These are phyloP conservation scores for Drosophila varians DNA, from an alignment of 1,140 invertebrate species.

Conservation along the genomic window DNA sequence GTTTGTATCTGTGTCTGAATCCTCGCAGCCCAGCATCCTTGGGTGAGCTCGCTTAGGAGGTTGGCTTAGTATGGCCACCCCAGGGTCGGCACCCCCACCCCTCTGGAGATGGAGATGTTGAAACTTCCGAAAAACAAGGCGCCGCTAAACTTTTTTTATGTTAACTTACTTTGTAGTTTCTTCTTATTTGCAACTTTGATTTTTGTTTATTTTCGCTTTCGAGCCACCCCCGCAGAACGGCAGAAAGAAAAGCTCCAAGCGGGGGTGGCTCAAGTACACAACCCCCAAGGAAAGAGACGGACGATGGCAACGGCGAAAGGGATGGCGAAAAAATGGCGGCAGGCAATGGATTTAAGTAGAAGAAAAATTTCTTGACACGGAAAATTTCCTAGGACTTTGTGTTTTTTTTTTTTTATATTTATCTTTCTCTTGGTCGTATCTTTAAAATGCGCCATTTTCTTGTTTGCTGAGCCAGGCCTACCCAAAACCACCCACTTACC, in stretches of 20 bases:
- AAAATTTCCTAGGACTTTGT: conserved; percentile 54
- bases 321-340: conserved; percentile 40
- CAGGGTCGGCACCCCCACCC: neutral
- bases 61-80: conserved; percentile 57
- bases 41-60: conserved; percentile 12
- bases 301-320: neutral
- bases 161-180: conserved; percentile 82
- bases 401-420: conserved; percentile 17
- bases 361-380: conserved; percentile 53
- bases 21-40: conserved; percentile 2
- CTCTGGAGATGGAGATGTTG: conserved; percentile 37
- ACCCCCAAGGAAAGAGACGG: conserved; percentile 10
- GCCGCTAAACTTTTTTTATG: conserved; percentile 77
- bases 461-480: conserved; percentile 58
- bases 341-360: conserved; percentile 33
- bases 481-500: neutral
- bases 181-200: conserved; percentile 82
- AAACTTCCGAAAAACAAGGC: conserved; percentile 77
- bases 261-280: conserved; percentile 17
- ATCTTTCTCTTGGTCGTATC: conserved; percentile 8
- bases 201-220: conserved; percentile 79
- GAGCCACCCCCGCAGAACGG: conserved; percentile 30
- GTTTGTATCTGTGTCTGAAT: neutral
- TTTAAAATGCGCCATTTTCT: conserved; percentile 82
- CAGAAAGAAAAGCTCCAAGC: conserved; percentile 14